phyloP scores from a whole-genome alignment of 2,888 invertebrate species.

The Tiphia femorata region DNA sequence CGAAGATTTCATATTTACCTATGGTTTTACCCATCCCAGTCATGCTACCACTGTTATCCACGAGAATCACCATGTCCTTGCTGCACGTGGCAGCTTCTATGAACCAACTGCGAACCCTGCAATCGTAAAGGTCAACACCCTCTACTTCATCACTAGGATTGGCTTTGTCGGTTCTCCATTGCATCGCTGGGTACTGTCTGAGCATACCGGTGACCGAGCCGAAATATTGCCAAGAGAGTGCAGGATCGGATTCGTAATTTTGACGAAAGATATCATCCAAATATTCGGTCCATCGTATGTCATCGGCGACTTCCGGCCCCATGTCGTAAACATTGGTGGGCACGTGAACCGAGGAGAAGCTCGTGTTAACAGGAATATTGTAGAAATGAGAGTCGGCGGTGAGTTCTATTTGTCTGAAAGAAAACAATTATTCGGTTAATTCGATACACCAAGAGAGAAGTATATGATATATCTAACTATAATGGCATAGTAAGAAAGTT shows the following conservation, averaged over 20 bases:
- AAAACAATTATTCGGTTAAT: neutral
- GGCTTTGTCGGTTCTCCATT: conserved; percentile 49
- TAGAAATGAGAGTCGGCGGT: conserved; percentile 87
- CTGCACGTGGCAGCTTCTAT: conserved; percentile 98
- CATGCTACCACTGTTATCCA: conserved; percentile 98
- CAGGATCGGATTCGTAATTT: conserved; percentile 88
- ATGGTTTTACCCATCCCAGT: conserved; percentile 81
- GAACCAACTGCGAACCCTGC: conserved; percentile 93
- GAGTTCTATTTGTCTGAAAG: conserved; percentile 71
- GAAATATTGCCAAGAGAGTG: conserved; percentile 97
- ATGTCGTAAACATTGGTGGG: conserved; percentile 92
- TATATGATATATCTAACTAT: too few species aligned
- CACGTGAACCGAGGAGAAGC: conserved; percentile 89
- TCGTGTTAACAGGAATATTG: conserved; percentile 84
- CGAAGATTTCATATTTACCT: conserved; percentile 50
- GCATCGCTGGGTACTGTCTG: conserved; percentile 85
- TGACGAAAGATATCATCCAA: conserved; percentile 86
- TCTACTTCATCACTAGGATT: conserved; percentile 47
- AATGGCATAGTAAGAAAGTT: too few species aligned
- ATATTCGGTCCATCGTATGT: conserved; percentile 92
- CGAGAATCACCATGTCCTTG: conserved; percentile 94
- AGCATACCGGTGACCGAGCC: conserved; percentile 94
- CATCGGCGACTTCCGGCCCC: conserved; percentile 75
- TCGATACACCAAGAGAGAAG: too few species aligned
- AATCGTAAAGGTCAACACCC: conserved; percentile 87